Base-by-base conservation (phyloP, 2,113 vertebrate species). In the Psammodynastes pulverulentus region DNA sequence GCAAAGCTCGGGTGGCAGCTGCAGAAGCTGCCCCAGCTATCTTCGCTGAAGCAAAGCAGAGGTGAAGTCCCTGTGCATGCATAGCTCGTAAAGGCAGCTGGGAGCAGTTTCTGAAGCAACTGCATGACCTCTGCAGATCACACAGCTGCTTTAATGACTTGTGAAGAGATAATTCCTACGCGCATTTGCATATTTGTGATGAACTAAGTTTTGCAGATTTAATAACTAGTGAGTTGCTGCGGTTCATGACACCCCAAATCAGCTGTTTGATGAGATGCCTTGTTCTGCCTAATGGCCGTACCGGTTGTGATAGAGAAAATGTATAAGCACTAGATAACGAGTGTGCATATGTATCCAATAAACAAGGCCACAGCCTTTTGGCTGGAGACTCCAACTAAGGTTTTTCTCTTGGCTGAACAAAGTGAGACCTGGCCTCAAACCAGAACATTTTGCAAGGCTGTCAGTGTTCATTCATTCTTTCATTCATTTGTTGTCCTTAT, bases 341-440 rank as follows among this genome's bases (percentile, higher is more conserved):
- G 53, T 49, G 93, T 29, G 72, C n/a, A 92, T 95, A 92, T 94
- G 89, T 79, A 94, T 95, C 94, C 0, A 2, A 88, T 92, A 95
- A 95, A 92, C 79, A 92, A 87, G 48, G n/a, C 92, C 90, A 26
- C 93, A 94, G 87, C 86, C 13, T 90, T 93, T 92, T 96, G 91
- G 91, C 96, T 91, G 94, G 88, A 88, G 13, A 39, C 86, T 94
- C 62, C 90, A 89, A 93, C 91, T 92, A 92, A 94, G 95, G 92
- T 96, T 96, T 87, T 93, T 94, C 93, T 89, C 92, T 96, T 95
- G 91, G 92, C 90, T 94, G 93, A 93, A 95, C 94, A 95, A 94
- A 93, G 92, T 94, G 92, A 92, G 89, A 95, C 52, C 86, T 96
- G 96, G 93, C 96, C 91, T 89, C 0, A 21, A 94, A 96, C 92